phyloP scores from a whole-genome alignment of 1,140 invertebrate species.

The Gonioctena quinquepunctata region DNA sequence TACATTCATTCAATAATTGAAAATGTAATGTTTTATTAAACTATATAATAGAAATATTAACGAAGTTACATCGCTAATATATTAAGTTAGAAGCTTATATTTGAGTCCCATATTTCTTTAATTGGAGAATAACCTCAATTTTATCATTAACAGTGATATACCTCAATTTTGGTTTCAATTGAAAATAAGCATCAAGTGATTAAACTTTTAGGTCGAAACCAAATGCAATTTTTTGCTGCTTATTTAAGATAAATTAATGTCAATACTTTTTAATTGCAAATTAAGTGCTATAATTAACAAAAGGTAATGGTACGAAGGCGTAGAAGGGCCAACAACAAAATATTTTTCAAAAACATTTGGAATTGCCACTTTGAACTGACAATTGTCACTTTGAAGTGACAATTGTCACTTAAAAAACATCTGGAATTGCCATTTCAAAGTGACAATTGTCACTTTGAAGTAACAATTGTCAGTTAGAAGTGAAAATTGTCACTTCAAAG shows the following conservation, averaged over 20 bases:
- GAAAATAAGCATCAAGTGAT: conserved; percentile 57
- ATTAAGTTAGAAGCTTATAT: conserved; percentile 48
- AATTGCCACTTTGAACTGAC: too few relatives aligned
- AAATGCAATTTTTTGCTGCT: conserved; percentile 61
- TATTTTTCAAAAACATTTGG: too few relatives aligned
- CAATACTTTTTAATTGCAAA: conserved; percentile 66
- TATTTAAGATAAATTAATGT: conserved; percentile 61
- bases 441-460: too few relatives aligned
- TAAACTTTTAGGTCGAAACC: conserved; percentile 64
- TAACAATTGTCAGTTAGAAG: too few relatives aligned
- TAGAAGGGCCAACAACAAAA: too few relatives aligned
- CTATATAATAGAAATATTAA: conserved; percentile 59
- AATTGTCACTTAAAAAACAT: too few relatives aligned
- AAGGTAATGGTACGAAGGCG: too few relatives aligned
- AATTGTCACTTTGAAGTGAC: too few relatives aligned
- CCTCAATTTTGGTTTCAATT: conserved; percentile 53
- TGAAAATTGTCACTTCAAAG: too few relatives aligned
- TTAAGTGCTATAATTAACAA: conserved; percentile 67
- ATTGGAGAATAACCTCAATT: conserved; percentile 42
- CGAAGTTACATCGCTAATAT: conserved; percentile 37
- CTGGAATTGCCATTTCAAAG: too few relatives aligned
- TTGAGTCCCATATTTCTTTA: conserved; percentile 37
- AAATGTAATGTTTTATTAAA: conserved; percentile 63
- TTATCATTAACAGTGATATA: conserved; percentile 63
- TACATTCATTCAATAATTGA: too few relatives aligned